These are phyloP conservation scores for Ptilodon capucinus DNA, from an alignment of 2,888 invertebrate genomes.

Conservation along the genomic window DNA sequence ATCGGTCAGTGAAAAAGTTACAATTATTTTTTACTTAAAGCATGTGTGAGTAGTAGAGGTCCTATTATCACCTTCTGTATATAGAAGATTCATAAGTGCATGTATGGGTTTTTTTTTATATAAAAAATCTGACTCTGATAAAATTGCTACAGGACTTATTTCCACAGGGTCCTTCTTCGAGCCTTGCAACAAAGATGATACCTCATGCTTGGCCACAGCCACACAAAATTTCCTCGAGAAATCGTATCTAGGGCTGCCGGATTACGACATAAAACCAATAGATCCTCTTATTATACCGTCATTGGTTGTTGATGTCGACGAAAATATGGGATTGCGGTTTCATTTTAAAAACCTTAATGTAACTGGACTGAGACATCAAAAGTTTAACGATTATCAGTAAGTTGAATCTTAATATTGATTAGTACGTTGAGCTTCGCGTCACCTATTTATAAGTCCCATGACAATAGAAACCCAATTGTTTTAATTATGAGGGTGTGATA, in stretches of 20 bases:
- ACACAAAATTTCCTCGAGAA: constrained; percentile 59
- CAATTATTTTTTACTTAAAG: no score
- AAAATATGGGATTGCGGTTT: constrained; percentile 39
- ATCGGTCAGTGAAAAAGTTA: no score
- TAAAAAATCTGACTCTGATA: no score
- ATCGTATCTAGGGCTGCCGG: constrained; percentile 51
- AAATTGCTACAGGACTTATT: no score
- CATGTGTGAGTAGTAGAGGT: no score
- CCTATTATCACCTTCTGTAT: no score
- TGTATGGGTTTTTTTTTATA: no score
- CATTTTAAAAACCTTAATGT: constrained; percentile 55
- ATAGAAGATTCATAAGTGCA: no score
- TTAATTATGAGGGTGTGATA: no score
- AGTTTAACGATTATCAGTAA: constrained; percentile 61
- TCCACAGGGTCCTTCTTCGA: constrained; percentile 33
- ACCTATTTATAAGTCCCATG: no score
- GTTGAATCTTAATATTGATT: constrained; percentile 32
- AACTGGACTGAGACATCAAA: constrained; percentile 56
- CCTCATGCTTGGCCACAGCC: constrained; percentile 56
- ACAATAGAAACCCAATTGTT: no score
- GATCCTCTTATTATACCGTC: constrained; percentile 55
- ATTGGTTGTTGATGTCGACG: constrained; percentile 38
- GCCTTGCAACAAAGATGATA: constrained; percentile 56
- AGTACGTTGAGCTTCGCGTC: no score
- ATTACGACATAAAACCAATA: constrained; percentile 48